A percentile compares a stretch with the other conserved stretches of the same genome.
These are phyloP conservation scores for Colletes latitarsis DNA, from an alignment of 1,140 invertebrate genomes.

Conservation along the genomic window DNA sequence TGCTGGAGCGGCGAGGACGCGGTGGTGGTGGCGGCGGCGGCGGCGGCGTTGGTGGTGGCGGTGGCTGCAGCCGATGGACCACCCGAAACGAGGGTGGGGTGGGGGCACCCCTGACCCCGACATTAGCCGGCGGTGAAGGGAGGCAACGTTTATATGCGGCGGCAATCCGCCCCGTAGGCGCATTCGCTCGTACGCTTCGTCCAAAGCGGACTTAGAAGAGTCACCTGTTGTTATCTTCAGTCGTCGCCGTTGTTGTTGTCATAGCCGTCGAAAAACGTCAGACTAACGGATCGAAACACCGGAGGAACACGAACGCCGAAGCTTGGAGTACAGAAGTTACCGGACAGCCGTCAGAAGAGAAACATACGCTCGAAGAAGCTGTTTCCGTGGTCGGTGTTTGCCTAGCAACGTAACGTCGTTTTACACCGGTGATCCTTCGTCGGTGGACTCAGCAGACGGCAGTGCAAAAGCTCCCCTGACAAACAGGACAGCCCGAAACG, in stretches of 20 bases:
- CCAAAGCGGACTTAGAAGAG: constrained; percentile 73
- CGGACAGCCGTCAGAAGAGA: not conserved
- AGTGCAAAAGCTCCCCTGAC: constrained; percentile 44
- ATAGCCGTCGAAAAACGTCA: constrained; percentile 24
- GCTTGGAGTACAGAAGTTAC: not conserved
- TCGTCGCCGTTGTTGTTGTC: constrained; percentile 36
- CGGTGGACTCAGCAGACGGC: constrained; percentile 14
- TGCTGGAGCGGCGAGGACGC: constrained; percentile 29
- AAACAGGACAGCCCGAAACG: too few relatives aligned
- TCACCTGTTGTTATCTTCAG: constrained; percentile 18
- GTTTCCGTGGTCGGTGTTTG: constrained; percentile 12
- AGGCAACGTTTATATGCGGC: constrained; percentile 81
- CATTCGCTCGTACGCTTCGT: constrained; percentile 81
- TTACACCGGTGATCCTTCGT: not conserved
- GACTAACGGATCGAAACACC: constrained; percentile 15
- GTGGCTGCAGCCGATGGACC: constrained; percentile 66
- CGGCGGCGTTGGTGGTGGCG: constrained; percentile 47
- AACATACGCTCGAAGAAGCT: not conserved
- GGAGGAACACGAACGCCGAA: not conserved
- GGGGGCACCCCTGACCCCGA: constrained; percentile 80
- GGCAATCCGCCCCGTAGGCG: constrained; percentile 78
- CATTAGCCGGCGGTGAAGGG: constrained; percentile 78
- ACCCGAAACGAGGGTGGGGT: constrained; percentile 72
- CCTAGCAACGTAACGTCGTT: not conserved
- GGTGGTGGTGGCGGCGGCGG: constrained; percentile 49